Base-by-base conservation (phyloP, 2,113 vertebrate species). In the Charadrius vociferus region DNA sequence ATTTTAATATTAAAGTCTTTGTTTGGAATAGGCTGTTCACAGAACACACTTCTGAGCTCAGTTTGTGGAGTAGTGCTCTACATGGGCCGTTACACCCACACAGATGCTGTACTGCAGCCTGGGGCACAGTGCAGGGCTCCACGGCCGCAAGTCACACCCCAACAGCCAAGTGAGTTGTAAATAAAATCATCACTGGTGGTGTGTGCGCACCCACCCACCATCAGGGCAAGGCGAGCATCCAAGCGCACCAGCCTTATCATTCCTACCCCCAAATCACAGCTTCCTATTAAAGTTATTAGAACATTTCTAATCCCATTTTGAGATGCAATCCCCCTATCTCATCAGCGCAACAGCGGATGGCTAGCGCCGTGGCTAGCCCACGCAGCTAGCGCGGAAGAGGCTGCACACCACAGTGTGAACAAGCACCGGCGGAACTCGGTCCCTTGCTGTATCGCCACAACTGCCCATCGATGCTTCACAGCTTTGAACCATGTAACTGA, bases 1-100 rank as follows among this genome's bases (percentile, higher is more conserved):
- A 97, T 98, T 98, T 97, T 98, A 95, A 96, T 97, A 97, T 67
- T 52, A 96, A 90, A 84, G 37, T 27, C 24, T 80, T 49, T 39
- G n/a, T 88, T 96, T 96, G 92, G 79, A 89, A 70, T 37, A 82
- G 67, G 72, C 32, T 89, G 68, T 81, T 86, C 27, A 90, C 41
- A 83, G 37, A 83, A 65, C 49, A 10, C 55, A 47, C 21, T 16
- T 8, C 27, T 67, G 34, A 70, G 50, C 41, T 70, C 7, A 3
- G 70, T 5, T 6, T 6, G 23, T 14, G 45, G 52, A 74, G 43
- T 3, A 53, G 18, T 27, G 39, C 8, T 22, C 45, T 21, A 45
- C 34, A 14, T 9, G 12, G 12, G 34, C 39, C 14, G 50, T 10
- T 22, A 41, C 24, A 6, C 0, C 45, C 3, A 13, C 12, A 7